phyloP scores from a whole-genome alignment of 2,797 vertebrate species.

The Micropoecilia bifurca region DNA sequence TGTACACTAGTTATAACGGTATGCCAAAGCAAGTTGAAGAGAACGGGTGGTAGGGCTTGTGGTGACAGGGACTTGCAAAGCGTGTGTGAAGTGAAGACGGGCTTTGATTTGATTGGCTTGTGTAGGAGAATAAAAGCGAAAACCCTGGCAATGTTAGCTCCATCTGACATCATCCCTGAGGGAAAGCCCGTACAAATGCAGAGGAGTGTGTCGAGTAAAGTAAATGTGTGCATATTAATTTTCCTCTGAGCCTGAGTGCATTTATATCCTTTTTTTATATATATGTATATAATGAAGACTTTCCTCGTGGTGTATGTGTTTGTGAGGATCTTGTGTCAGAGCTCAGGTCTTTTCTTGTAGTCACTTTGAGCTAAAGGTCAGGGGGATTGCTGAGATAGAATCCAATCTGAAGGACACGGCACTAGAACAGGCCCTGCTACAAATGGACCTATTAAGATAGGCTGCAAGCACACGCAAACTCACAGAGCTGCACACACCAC shows the following conservation, averaged over 20 bases:
- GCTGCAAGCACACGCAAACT: conserved; percentile 31
- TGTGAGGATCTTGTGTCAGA: conserved; percentile 46
- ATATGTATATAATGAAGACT: background rate
- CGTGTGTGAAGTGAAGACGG: conserved; percentile 67
- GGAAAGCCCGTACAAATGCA: conserved; percentile 37
- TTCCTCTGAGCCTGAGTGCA: background rate
- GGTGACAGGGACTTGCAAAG: conserved; percentile 57
- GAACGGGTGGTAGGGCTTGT: conserved; percentile 53
- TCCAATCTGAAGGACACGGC: conserved; percentile 79
- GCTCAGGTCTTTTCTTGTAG: conserved; percentile 69
- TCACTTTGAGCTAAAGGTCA: conserved; percentile 81
- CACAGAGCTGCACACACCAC: conserved; percentile 7
- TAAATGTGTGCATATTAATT: conserved; percentile 6
- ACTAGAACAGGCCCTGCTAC: conserved; percentile 75
- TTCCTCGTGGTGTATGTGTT: conserved; percentile 25
- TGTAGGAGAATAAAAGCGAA: conserved; percentile 57
- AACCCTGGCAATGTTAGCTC: conserved; percentile 54
- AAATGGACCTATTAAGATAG: conserved; percentile 80
- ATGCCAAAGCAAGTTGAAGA: conserved; percentile 66
- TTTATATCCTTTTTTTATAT: conserved; percentile 11
- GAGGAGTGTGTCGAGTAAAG: conserved; percentile 6
- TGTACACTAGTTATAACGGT: conserved; percentile 62
- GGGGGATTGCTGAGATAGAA: conserved; percentile 76
- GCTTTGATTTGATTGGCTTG: conserved; percentile 69
- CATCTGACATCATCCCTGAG: conserved; percentile 60